Evolutionary conservation across 1,140 invertebrate species (phyloP), one percentile per base, ranked within the genome.

Genomic region (Oncopodura yosiiana): DNA sequence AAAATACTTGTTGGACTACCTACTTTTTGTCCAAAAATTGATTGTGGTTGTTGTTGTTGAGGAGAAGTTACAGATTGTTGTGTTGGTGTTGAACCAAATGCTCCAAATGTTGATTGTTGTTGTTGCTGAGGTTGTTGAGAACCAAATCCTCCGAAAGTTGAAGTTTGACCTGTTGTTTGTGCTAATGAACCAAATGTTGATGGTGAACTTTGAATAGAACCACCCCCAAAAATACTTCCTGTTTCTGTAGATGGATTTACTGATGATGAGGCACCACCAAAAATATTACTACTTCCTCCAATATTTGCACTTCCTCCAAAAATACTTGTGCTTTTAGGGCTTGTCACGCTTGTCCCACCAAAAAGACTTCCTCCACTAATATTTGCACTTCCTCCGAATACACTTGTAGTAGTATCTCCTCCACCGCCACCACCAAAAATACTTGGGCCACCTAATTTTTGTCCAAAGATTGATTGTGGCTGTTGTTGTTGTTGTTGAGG

Each of bases 241-340:
- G 44, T 21, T 12, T 18, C 30, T 1, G 46, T 38, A 1, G 53
- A 41, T 24, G 52, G 42, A 2, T 29, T 32, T 11, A 36, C 41
- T n/a, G n/a, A n/a, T 2, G 53, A 23, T 12, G 53, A 36, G 5
- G 53, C 44, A 42, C 53, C 49, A 23, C 53, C 53, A 49, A 55
- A 55, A 34, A 46, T 23, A 21, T 46, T 46, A 32, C 44, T 18
- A 34, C 34, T 46, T 3, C 18, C 16, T 32, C 27, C 44, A 32
- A 45, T 43, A 37, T 32, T 18, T 3, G 44, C 34, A 46, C 50
- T 36, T 41, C 38, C 37, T 29, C 49, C 49, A 39, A 51, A 51
- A 26, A 51, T 36, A 42, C 34, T 39, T 18, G 30, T 30, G 12
- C 26, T 23, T 18, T 46, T 27, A 21, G 39, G 3, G 24, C 27